phyloP scores from a whole-genome alignment of 2,113 vertebrate species.

The Menura novaehollandiae region DNA sequence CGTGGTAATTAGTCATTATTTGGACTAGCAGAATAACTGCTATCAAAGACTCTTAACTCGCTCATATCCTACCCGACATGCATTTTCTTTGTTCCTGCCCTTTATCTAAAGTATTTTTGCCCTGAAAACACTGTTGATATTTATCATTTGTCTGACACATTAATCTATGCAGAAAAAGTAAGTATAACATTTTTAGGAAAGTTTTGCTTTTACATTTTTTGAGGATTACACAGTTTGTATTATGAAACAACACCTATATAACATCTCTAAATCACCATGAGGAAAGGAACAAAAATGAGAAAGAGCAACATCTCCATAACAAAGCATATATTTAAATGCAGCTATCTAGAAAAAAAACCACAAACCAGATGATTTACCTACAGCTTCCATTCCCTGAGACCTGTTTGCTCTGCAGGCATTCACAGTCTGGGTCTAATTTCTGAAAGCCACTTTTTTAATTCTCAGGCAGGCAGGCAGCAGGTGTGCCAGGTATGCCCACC shows the following conservation, averaged over 20 bases:
- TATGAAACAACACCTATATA: background rate
- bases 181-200: background rate
- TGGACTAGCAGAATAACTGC: conserved; percentile 57
- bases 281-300: background rate
- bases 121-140: conserved; percentile 7
- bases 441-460: background rate
- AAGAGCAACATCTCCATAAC: background rate
- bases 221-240: background rate
- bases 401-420: background rate
- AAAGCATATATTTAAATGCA: background rate
- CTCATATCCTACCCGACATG: background rate
- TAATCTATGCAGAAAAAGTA: background rate
- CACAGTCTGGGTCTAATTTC: background rate
- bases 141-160: background rate
- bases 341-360: background rate
- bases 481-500: background rate
- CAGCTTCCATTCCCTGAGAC: background rate
- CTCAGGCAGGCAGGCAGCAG: background rate
- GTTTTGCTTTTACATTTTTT: background rate
- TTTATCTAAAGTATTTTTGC: background rate
- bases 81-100: conserved; percentile 8
- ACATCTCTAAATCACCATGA: background rate
- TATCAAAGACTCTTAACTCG: conserved; percentile 43
- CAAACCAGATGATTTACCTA: background rate
- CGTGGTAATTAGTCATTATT: conserved; percentile 62